Evolutionary conservation across 2,888 invertebrate genomes (phyloP).

Genomic region (Acronicta aceris): DNA sequence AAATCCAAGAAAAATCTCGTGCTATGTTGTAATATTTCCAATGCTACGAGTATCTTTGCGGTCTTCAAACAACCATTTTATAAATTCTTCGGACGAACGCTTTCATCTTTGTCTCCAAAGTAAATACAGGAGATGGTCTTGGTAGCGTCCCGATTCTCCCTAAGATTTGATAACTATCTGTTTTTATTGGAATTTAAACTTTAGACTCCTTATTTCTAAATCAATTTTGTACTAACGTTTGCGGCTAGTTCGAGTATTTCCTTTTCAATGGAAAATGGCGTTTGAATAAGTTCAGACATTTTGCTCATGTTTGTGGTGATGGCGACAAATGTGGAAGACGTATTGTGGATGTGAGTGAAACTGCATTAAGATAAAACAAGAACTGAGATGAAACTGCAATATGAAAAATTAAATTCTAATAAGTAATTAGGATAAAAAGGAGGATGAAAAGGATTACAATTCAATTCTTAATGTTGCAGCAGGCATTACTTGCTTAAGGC

Average conservation of each 20-base stretch:
- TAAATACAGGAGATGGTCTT: constrained; percentile 66
- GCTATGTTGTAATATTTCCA: constrained; percentile 65
- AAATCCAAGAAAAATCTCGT: constrained; percentile 48
- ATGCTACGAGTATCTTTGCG: constrained; percentile 58
- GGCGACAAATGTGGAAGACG: constrained; percentile 7
- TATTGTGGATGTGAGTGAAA: constrained; percentile 5
- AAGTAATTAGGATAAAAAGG: too few relatives aligned
- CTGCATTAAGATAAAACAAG: background rate
- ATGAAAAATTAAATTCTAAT: background rate
- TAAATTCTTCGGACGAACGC: constrained; percentile 69
- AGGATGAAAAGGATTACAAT: too few relatives aligned
- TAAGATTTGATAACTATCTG: constrained; percentile 48
- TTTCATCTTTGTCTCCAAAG: constrained; percentile 75
- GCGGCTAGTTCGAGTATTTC: constrained; percentile 17
- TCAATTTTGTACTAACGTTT: constrained; percentile 29
- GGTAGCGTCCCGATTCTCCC: constrained; percentile 22
- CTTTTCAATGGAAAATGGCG: constrained; percentile 6
- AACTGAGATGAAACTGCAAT: background rate
- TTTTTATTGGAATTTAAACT: constrained; percentile 56
- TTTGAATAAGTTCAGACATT: constrained; percentile 22
- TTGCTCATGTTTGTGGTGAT: constrained; percentile 21
- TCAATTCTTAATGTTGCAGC: too few relatives aligned
- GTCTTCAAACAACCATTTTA: constrained; percentile 67
- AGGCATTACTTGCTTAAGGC: too few relatives aligned
- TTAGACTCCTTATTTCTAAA: constrained; percentile 42